phyloP scores from a whole-genome alignment of 1,140 invertebrate species.

The Drosophila tristis region DNA sequence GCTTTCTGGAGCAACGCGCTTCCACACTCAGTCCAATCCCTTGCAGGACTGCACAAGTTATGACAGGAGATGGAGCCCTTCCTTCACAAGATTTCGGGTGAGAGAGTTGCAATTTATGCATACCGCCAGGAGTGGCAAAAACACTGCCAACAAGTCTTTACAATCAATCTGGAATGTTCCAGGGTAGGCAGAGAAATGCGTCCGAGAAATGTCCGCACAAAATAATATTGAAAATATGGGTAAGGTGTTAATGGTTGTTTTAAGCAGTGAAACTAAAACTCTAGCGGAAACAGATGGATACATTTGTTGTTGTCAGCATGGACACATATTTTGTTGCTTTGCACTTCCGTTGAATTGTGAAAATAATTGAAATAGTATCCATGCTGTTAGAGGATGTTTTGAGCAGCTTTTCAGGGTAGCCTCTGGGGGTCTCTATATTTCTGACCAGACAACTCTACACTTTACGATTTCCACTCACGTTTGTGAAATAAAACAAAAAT shows the following conservation, averaged over 20 bases:
- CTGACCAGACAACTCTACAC: background rate
- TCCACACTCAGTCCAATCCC: slow-evolving; percentile 16
- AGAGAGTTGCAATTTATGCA: slow-evolving; percentile 20
- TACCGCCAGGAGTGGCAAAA: slow-evolving; percentile 15
- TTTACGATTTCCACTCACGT: slow-evolving; percentile 45
- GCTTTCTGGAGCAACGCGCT: slow-evolving; percentile 15
- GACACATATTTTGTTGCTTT: background rate
- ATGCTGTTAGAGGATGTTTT: background rate
- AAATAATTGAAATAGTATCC: background rate
- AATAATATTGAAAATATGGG: slow-evolving; percentile 7
- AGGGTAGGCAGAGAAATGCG: background rate
- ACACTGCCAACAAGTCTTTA: slow-evolving; percentile 14
- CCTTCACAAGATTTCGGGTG: no score
- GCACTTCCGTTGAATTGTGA: background rate
- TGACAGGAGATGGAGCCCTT: slow-evolving; percentile 7
- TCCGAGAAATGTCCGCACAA: background rate
- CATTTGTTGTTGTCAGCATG: background rate
- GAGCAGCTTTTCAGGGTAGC: no score
- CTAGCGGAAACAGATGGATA: background rate
- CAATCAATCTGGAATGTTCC: slow-evolving; percentile 26
- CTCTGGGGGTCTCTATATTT: no score
- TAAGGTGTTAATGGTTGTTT: background rate
- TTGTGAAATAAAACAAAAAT: slow-evolving; percentile 13
- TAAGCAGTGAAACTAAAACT: no score
- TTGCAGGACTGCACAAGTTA: slow-evolving; percentile 24